Base-by-base conservation (phyloP, 2,797 vertebrate genomes). In the Pseudochaenichthys georgianus region DNA sequence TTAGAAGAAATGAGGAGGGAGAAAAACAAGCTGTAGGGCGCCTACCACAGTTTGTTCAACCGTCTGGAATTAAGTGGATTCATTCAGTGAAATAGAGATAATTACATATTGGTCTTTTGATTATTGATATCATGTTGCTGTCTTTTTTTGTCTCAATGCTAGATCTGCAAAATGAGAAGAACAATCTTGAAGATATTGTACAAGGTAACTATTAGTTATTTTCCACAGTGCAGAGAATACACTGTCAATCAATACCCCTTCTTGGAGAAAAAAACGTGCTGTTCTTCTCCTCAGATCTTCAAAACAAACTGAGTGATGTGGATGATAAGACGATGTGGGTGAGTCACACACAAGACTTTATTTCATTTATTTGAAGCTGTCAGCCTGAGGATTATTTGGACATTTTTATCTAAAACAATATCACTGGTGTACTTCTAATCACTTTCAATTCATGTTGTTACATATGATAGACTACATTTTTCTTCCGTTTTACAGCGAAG, bases 401-500 rank as follows among this genome's bases (percentile, higher is more conserved):
- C 28, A 28, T 38, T 38, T 38, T 38, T 38, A 28, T 28, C 28
- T 38, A 38, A 38, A 38, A 38, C 34, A 38, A 17, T 50, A 38
- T 38, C 34, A 57, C 9, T 19, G 4, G 16, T 53, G 16, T 13
- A 43, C 21, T 5, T 3, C 23, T 47, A 64, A 38, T 38, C 64
- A 47, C 13, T 16, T 23, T 34, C 48, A 62, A 43, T 9, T 38
- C 11, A 28, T 66, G 11, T 28, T 10, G n/a, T 67, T 63, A 4
- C 12, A 64, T 15, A 64, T 28, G 1, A 28, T 48, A 0, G 2
- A 12, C 21, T 43, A 5, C 11, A 19, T 70, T 59, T 80, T 19
- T 70, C 55, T 80, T 13, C 82, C 10, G 7, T 4, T 67, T 71
- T 64, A 45, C 86, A 94, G 93, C 1, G 1, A 75, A 5, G 16